Percentiles rank a stretch among this genome's conserved stretches.
Evolutionary conservation across 2,888 invertebrate species (phyloP).

Genomic region (Geophilus truncorum): DNA sequence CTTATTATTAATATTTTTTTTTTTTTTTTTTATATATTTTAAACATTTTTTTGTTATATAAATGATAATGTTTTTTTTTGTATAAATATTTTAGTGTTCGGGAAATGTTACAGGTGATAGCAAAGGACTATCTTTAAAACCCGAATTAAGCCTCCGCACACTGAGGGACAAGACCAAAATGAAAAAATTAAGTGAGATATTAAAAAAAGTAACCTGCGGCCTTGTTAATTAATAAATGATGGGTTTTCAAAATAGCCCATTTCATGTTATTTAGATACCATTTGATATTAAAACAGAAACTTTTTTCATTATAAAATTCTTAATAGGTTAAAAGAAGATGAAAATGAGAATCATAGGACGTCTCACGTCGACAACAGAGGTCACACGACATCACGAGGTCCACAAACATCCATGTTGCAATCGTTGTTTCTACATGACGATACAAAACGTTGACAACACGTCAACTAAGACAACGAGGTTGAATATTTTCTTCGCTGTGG

Average conservation of each 20-base stretch:
- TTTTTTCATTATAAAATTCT: neutral
- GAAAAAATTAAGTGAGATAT: neutral
- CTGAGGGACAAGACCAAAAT: constrained; percentile 15
- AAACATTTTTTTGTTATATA: constrained; percentile 29
- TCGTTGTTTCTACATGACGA: constrained; percentile 33
- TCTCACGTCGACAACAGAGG: constrained; percentile 31
- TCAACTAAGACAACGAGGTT: constrained; percentile 32
- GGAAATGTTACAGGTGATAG: constrained; percentile 33
- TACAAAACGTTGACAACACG: constrained; percentile 31
- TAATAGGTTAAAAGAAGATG: neutral
- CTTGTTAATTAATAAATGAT: neutral
- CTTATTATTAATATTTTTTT: neutral
- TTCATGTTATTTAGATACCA: neutral
- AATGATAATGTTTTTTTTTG: constrained; percentile 32
- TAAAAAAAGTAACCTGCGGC: neutral
- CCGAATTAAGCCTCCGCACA: neutral
- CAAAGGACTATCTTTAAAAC: constrained; percentile 30
- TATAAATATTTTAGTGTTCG: constrained; percentile 34
- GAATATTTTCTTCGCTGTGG: constrained; percentile 20
- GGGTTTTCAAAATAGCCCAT: neutral
- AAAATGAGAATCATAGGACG: constrained; percentile 30
- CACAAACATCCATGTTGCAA: constrained; percentile 34
- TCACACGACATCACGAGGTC: constrained; percentile 25
- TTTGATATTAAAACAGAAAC: neutral
- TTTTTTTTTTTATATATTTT: constrained; percentile 26